phyloP scores from a whole-genome alignment of 1,140 invertebrate species.

The Meloidogyne hapla region DNA sequence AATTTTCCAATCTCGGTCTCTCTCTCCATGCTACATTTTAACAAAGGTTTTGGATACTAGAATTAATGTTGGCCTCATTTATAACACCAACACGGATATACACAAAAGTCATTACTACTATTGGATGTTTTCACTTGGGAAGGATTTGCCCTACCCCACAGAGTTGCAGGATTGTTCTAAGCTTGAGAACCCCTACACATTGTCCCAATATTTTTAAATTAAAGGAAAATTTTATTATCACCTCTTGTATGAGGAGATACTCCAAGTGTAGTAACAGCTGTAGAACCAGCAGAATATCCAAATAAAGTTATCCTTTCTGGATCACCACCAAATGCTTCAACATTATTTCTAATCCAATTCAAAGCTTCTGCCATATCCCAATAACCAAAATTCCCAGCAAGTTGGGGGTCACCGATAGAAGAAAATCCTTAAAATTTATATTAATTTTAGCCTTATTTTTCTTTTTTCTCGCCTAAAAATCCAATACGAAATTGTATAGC shows the following conservation, averaged over 20 bases:
- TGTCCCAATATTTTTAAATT: too few relatives aligned
- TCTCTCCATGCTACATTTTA: too few relatives aligned
- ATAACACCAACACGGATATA: too few relatives aligned
- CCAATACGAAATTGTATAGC: constrained; percentile 42
- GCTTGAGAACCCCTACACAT: too few relatives aligned
- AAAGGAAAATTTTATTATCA: neutral
- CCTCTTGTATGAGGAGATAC: constrained; percentile 28
- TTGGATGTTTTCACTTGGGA: too few relatives aligned
- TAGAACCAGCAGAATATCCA: constrained; percentile 52
- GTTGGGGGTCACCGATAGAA: constrained; percentile 14
- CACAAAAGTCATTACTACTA: too few relatives aligned
- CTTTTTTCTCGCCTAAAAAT: constrained; percentile 26
- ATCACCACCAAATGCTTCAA: constrained; percentile 58
- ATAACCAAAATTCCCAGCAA: constrained; percentile 42
- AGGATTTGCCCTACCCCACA: too few relatives aligned
- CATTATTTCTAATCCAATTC: constrained; percentile 56
- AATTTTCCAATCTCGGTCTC: too few relatives aligned
- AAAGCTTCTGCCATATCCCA: constrained; percentile 44
- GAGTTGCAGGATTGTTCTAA: too few relatives aligned
- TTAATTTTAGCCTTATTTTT: neutral
- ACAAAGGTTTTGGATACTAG: too few relatives aligned
- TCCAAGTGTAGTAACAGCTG: constrained; percentile 8
- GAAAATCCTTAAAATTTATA: constrained; percentile 38
- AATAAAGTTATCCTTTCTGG: constrained; percentile 65
- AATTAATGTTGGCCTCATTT: too few relatives aligned